These are phyloP conservation scores for Dasyprocta punctata DNA, from an alignment of 2,113 vertebrate genomes.

Conservation along the genomic window DNA sequence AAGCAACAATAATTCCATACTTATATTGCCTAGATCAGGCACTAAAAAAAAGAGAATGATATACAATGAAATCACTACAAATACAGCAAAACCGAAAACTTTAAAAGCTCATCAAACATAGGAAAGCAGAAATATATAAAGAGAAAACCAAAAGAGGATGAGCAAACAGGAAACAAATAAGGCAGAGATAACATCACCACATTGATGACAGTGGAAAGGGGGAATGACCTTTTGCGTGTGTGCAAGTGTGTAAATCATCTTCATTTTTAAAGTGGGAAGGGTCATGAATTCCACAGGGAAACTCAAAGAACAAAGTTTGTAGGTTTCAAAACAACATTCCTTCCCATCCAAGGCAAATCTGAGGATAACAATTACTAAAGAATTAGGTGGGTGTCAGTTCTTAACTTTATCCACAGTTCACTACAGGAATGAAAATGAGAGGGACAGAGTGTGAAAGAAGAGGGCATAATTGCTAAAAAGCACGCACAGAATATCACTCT, in stretches of 20 bases:
- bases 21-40: background rate
- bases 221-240: no score
- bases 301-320: background rate
- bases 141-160: background rate
- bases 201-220: background rate
- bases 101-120: background rate
- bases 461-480: background rate
- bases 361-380: background rate
- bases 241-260: no score
- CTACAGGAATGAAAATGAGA: background rate
- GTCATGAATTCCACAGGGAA: background rate
- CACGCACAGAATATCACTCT: background rate
- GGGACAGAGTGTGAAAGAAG: background rate
- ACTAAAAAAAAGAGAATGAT: background rate
- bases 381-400: background rate
- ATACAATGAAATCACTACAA: background rate
- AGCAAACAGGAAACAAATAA: background rate
- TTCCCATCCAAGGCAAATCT: background rate
- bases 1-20: background rate
- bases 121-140: background rate
- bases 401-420: background rate
- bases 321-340: background rate
- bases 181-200: fast-evolving
- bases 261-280: no score
- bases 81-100: background rate